A percentile compares a stretch with the other conserved stretches of the same genome.
phyloP scores from a whole-genome alignment of 2,888 invertebrate genomes.

The Nineta flava region DNA sequence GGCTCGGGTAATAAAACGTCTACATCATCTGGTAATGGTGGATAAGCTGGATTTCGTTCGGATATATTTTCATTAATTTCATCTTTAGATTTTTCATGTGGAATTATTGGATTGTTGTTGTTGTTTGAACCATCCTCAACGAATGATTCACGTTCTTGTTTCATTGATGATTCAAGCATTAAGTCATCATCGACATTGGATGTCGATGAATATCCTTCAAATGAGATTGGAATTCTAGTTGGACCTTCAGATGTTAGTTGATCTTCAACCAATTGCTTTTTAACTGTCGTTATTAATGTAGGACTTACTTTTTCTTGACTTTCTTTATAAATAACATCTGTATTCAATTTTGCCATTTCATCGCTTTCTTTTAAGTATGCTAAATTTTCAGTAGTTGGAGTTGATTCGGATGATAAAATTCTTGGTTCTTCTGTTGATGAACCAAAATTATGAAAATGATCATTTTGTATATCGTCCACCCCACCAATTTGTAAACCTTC shows the following conservation, averaged over 20 bases:
- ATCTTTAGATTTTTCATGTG: not conserved
- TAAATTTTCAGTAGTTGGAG: not conserved
- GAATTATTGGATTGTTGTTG: constrained; percentile 9
- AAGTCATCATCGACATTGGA: not conserved
- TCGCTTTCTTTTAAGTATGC: not conserved
- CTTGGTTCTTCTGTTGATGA: constrained; percentile 6
- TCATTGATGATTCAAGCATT: too few species aligned
- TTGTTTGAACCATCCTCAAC: constrained; percentile 8
- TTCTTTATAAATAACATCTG: too few species aligned
- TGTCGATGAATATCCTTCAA: not conserved
- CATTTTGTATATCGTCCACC: too few species aligned
- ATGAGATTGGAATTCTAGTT: not conserved
- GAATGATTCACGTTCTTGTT: too few species aligned
- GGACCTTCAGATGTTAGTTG: not conserved
- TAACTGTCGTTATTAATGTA: not conserved
- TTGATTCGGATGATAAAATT: not conserved
- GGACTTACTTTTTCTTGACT: not conserved
- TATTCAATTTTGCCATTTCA: too few species aligned
- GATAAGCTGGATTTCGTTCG: constrained; percentile 34
- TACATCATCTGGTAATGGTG: constrained; percentile 34
- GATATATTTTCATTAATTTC: constrained; percentile 12
- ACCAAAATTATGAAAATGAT: constrained; percentile 15
- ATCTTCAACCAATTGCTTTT: not conserved
- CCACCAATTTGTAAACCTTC: constrained; percentile 28
- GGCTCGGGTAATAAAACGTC: constrained; percentile 13